Evolutionary conservation across 2,888 invertebrate species (phyloP), one percentile per base, ranked within the genome.

Genomic region (Dicyrtoma fusca): DNA sequence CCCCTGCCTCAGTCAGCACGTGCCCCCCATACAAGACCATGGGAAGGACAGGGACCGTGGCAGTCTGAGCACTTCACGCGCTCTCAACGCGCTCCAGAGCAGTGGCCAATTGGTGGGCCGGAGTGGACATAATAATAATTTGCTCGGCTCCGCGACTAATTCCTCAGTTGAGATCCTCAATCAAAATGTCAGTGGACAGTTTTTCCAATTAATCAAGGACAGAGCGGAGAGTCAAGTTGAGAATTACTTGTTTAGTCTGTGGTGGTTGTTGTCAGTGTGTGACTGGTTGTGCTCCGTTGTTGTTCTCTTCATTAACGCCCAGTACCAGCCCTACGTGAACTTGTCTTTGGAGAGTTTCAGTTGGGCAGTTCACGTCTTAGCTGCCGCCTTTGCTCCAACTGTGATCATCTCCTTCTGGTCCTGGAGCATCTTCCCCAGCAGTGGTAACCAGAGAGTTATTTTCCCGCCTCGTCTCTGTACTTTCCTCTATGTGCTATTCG

Each of bases 221-320:
- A 44, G 57, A 17, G 68, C 68, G 11, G 68, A 57, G 47, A 57
- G 25, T 68, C 68, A 57, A 57, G 57, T 68, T 3, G 68, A 68
- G 25, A 68, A 44, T 44, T 57, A 59, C 47, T 44, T 57, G 14
- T 68, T 68, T 21, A 44, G 44, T 14, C 57, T 68, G 1, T 57
- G 55, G 45, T 68, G 68, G 68, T 19, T 68, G n/a, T n/a, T 68
- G 13, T 68, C 57, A 13, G 13, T 68, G 11, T 55, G 45, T 68
- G 68, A 68, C 45, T 68, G 68, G 68, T 23, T 57, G 11, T 57
- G 4, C 17, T 45, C 57, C 45, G 10, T 45, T 13, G 23, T 57
- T 25, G 57, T 68, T 14, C 13, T 45, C 23, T 68, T 23, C 21
- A 13, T 26, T 13, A 14, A 42, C 17, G 10, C 44, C 3, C 11